A percentile compares a stretch with the other conserved stretches of the same genome.
These are phyloP conservation scores for Cephalophus harveyi DNA, from an alignment of 2,113 vertebrate species.

Conservation along the genomic window DNA sequence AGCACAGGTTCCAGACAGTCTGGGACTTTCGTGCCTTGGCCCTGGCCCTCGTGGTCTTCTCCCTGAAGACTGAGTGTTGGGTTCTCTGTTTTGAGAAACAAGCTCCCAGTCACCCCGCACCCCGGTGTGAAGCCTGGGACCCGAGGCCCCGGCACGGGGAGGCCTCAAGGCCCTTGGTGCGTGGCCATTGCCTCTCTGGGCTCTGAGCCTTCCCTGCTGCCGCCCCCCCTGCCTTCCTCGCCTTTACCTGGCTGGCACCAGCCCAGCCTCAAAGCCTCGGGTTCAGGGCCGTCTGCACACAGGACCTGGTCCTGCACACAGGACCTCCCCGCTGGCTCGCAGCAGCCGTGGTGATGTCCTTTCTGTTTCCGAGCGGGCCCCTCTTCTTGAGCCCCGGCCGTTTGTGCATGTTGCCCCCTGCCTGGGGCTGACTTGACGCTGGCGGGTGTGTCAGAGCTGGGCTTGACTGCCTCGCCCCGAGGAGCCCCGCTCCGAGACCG, in stretches of 20 bases:
- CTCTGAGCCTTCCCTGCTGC: background rate
- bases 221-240: background rate
- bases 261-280: background rate
- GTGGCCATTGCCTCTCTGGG: no score
- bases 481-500: background rate
- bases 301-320: no score
- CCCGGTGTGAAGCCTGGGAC: background rate
- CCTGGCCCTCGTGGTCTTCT: background rate
- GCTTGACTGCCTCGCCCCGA: background rate
- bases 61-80: background rate
- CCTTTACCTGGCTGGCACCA: background rate
- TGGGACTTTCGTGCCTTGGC: fast-evolving
- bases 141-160: fast-evolving
- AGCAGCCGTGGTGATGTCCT: background rate
- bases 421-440: background rate
- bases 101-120: background rate
- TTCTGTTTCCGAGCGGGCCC: background rate
- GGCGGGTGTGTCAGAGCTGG: fast-evolving
- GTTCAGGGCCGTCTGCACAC: fast-evolving
- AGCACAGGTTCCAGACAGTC: background rate
- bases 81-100: background rate
- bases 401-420: background rate
- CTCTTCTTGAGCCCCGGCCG: background rate
- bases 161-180: fast-evolving
- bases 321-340: no score